Percentiles rank a stretch among this genome's conserved stretches.
These are phyloP conservation scores for Leptopilina drosophilae DNA, from an alignment of 2,888 invertebrate genomes.

Conservation along the genomic window DNA sequence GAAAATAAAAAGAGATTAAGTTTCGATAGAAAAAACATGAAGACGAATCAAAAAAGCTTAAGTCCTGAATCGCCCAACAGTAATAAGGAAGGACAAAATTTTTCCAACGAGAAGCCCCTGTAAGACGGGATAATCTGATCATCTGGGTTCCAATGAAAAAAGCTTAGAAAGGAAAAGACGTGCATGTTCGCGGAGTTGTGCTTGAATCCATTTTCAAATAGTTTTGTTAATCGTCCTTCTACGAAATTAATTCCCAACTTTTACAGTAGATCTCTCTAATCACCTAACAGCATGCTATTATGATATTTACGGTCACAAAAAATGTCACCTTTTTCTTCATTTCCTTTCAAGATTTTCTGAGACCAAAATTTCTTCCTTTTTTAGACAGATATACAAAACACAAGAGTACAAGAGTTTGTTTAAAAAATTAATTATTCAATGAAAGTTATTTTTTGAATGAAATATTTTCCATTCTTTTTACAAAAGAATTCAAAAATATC, in stretches of 20 bases:
- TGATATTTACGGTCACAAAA: constrained; percentile 16
- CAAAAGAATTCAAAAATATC: too few relatives aligned
- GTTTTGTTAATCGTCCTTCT: constrained; percentile 35
- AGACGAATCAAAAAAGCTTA: constrained; percentile 16
- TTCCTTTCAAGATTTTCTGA: constrained; percentile 13
- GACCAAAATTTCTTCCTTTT: constrained; percentile 35
- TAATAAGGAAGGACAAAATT: constrained; percentile 63
- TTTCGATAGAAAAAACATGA: not conserved
- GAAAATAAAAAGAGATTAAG: not conserved
- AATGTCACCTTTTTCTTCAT: not conserved
- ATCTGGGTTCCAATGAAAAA: constrained; percentile 63
- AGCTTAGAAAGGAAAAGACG: constrained; percentile 39
- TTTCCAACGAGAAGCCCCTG: constrained; percentile 64
- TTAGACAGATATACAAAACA: too few relatives aligned
- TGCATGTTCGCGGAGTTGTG: constrained; percentile 27
- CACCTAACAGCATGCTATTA: constrained; percentile 25
- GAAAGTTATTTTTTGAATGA: not conserved
- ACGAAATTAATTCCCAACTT: constrained; percentile 23
- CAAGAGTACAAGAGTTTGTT: too few relatives aligned
- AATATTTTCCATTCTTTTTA: not conserved
- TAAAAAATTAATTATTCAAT: too few relatives aligned
- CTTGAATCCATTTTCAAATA: constrained; percentile 39
- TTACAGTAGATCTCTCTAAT: constrained; percentile 19
- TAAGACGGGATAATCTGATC: constrained; percentile 71
- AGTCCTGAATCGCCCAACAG: not conserved